These are phyloP conservation scores for Chaetophractus vellerosus DNA, from an alignment of 2,797 vertebrate genomes.

Conservation along the genomic window DNA sequence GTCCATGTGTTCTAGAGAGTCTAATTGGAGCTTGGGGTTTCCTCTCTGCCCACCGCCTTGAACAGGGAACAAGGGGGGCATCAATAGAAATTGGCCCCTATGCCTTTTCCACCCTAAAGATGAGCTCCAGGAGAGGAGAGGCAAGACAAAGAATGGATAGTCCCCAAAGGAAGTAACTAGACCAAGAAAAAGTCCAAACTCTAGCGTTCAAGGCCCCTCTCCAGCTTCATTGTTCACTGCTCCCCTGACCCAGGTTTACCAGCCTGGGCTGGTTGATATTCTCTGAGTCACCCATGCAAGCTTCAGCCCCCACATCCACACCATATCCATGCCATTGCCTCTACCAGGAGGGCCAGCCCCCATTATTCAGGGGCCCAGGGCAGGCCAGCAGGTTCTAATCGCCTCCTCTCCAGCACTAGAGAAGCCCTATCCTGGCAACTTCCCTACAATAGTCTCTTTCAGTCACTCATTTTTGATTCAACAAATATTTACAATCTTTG, in stretches of 20 bases:
- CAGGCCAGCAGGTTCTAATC: background rate
- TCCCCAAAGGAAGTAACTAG: background rate
- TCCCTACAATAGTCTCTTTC: background rate
- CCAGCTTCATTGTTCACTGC: background rate
- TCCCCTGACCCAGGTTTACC: background rate
- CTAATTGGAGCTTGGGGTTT: conserved; percentile 34
- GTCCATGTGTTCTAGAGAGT: conserved; percentile 68
- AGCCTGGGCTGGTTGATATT: background rate
- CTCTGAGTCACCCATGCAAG: background rate
- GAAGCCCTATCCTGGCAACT: background rate
- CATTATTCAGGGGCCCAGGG: background rate
- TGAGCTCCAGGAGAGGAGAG: background rate
- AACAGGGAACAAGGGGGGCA: background rate
- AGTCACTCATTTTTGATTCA: background rate
- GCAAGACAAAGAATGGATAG: background rate
- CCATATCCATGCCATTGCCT: background rate
- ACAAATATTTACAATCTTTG: conserved; percentile 42
- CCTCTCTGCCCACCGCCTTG: conserved; percentile 34
- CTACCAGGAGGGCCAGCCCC: background rate
- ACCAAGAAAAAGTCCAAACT: background rate
- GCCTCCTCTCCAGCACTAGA: background rate
- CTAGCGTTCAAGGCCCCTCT: background rate
- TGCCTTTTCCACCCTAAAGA: background rate
- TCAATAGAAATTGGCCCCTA: background rate
- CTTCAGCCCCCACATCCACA: background rate